Base-by-base conservation (phyloP, 2,888 invertebrate species). In the Apamea crenata region DNA sequence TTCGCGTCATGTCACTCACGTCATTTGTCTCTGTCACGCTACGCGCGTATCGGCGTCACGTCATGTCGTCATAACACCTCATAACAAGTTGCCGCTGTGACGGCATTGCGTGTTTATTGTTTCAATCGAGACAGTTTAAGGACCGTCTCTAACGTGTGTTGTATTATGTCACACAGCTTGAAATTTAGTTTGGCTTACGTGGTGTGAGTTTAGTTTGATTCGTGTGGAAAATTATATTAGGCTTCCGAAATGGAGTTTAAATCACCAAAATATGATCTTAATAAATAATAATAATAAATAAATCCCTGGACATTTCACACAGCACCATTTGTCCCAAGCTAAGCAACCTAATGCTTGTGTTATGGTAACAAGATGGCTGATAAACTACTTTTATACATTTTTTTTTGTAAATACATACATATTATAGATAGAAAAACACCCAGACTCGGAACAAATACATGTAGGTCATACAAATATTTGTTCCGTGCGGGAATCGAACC, bases 1-100 rank as follows among this genome's bases (percentile, higher is more conserved):
- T 83, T 82, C 85, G 40, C 78, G 71, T 65, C 87, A 80, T 78
- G 82, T 87, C 83, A 88, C 72, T 69, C 79, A 44, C 82, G 72
- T 86, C 86, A 84, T 90, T 87, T 83, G 83, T 89, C 89, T 50
- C 73, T 76, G 90, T 90, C 87, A 88, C 78, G 71, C 63, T 77
- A 71, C 71, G 71, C 70, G 71, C 77, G 72, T 85, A 85, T 85
- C 85, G 78, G 87, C 82, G 87, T 78, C 87, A 86, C 77, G 86
- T 72, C 82, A 77, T 77, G 83, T 71, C 87, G 72, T 78, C 85
- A 78, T 81, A 81, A 83, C 89, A 83, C 72, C 81, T 87, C 87
- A 74, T 82, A 84, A 84, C 89, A 87, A 84, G 82, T 89, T 83
- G 77, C 65, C 81, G 69, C 61, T 74, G 56, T 67, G 76, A 65